Evolutionary conservation across 2,113 vertebrate genomes (phyloP).

Genomic region (Bagarius yarrelli): DNA sequence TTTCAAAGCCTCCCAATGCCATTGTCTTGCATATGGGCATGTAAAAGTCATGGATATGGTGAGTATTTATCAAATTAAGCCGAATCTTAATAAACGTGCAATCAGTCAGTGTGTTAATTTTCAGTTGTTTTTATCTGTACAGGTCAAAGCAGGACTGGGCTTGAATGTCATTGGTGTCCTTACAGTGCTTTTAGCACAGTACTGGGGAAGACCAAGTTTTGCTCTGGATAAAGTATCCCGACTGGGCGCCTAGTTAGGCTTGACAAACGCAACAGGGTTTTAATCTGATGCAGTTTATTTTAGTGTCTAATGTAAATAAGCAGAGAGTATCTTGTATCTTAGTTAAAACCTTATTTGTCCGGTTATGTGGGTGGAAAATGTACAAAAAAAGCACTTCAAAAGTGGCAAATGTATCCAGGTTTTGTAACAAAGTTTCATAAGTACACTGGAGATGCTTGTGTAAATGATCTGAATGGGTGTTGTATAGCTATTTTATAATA

Average conservation of each 20-base stretch:
- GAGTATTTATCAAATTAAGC: background rate
- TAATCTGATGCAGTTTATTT: constrained; percentile 26
- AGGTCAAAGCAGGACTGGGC: constrained; percentile 93
- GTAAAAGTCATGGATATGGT: constrained; percentile 83
- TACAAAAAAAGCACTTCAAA: background rate
- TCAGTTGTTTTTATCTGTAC: constrained; percentile 39
- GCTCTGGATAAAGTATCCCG: constrained; percentile 79
- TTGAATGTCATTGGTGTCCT: constrained; percentile 83
- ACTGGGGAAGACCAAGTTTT: constrained; percentile 85
- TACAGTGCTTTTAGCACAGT: constrained; percentile 77
- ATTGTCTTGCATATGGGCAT: constrained; percentile 88
- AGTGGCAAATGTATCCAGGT: background rate
- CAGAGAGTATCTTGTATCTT: background rate
- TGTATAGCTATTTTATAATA: constrained; percentile 29
- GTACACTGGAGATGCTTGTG: background rate
- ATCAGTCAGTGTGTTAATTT: background rate
- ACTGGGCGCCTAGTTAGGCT: constrained; percentile 72
- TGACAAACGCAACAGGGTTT: constrained; percentile 36
- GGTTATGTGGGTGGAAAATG: constrained; percentile 9
- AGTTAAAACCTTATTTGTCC: background rate
- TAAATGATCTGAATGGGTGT: background rate
- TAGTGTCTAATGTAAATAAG: constrained; percentile 8
- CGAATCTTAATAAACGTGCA: too few species aligned
- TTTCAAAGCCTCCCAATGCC: constrained; percentile 88
- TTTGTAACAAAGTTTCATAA: constrained; percentile 3